These are phyloP conservation scores for Philereme transversata DNA, from an alignment of 2,888 invertebrate genomes.

Conservation along the genomic window DNA sequence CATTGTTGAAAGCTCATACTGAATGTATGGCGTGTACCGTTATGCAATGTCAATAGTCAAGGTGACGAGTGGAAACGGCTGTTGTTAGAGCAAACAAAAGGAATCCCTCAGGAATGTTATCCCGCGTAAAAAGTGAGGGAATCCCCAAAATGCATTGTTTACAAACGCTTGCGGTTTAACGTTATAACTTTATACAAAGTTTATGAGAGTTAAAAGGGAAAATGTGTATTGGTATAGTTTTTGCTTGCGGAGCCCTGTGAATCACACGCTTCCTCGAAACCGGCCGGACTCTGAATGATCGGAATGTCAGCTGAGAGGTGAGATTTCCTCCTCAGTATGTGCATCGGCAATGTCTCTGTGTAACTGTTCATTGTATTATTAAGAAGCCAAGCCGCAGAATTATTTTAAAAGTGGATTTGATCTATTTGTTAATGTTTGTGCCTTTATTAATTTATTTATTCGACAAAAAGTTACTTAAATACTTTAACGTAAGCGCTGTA, in stretches of 20 bases:
- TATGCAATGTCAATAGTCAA: slow-evolving; percentile 62
- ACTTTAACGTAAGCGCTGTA: too few species aligned
- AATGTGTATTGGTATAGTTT: slow-evolving; percentile 69
- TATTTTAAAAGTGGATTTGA: not conserved
- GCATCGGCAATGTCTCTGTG: slow-evolving; percentile 28
- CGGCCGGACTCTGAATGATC: slow-evolving; percentile 48
- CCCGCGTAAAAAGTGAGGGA: slow-evolving; percentile 77
- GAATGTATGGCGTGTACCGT: slow-evolving; percentile 52
- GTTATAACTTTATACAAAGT: slow-evolving; percentile 43
- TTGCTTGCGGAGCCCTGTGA: slow-evolving; percentile 57
- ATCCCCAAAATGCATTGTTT: slow-evolving; percentile 82
- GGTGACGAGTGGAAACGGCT: slow-evolving; percentile 61
- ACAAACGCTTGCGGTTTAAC: slow-evolving; percentile 62
- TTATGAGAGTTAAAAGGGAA: slow-evolving; percentile 68
- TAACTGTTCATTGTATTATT: slow-evolving; percentile 39
- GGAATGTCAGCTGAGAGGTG: slow-evolving; percentile 57
- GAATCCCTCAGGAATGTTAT: slow-evolving; percentile 81
- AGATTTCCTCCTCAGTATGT: slow-evolving; percentile 47
- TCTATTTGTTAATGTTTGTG: not conserved
- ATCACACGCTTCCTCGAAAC: slow-evolving; percentile 68
- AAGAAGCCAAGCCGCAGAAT: slow-evolving; percentile 9
- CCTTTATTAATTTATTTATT: too few species aligned
- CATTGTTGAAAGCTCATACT: slow-evolving; percentile 45
- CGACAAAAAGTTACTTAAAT: too few species aligned
- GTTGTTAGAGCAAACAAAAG: slow-evolving; percentile 78